These are phyloP conservation scores for Pogona vitticeps DNA, from an alignment of 2,113 vertebrate genomes.

Conservation along the genomic window DNA sequence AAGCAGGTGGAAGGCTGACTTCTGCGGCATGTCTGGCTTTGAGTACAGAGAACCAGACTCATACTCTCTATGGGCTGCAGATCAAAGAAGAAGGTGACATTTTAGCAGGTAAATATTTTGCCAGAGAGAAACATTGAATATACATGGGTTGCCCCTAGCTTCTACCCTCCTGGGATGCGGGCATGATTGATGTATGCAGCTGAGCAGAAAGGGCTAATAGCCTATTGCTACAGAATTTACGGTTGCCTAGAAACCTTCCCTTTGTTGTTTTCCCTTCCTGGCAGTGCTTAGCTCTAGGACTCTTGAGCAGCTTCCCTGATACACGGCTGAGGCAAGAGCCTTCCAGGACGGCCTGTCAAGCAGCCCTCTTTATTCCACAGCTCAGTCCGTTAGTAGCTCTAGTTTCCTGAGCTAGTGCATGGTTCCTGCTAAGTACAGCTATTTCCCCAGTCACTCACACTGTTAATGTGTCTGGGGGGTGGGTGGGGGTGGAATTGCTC, in stretches of 20 bases:
- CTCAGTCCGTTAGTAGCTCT: not conserved
- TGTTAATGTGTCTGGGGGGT: not conserved
- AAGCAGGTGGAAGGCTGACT: not conserved
- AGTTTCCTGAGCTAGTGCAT: not conserved
- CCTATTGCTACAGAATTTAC: conserved; percentile 41
- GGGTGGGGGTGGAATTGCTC: no score
- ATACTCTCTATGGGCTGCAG: conserved; percentile 4
- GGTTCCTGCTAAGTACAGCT: not conserved
- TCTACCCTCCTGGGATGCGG: conserved; percentile 29
- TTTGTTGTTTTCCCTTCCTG: conserved; percentile 29
- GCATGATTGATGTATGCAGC: conserved; percentile 40
- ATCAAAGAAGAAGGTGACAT: conserved; percentile 44
- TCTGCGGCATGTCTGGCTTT: not conserved
- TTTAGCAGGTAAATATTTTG: conserved; percentile 50
- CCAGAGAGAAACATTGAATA: conserved; percentile 35
- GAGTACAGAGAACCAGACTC: not conserved
- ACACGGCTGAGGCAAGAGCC: not conserved
- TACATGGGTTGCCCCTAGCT: conserved; percentile 38
- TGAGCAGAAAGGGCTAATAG: conserved; percentile 41
- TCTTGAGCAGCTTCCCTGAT: conserved; percentile 26
- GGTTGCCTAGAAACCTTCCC: conserved; percentile 44
- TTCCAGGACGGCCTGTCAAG: not conserved
- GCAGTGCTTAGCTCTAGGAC: conserved; percentile 27
- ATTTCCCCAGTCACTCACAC: not conserved
- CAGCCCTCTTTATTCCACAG: not conserved